A percentile compares a stretch with the other conserved stretches of the same genome.
These are phyloP conservation scores for Leuciscus waleckii DNA, from an alignment of 2,797 vertebrate species.

Conservation along the genomic window DNA sequence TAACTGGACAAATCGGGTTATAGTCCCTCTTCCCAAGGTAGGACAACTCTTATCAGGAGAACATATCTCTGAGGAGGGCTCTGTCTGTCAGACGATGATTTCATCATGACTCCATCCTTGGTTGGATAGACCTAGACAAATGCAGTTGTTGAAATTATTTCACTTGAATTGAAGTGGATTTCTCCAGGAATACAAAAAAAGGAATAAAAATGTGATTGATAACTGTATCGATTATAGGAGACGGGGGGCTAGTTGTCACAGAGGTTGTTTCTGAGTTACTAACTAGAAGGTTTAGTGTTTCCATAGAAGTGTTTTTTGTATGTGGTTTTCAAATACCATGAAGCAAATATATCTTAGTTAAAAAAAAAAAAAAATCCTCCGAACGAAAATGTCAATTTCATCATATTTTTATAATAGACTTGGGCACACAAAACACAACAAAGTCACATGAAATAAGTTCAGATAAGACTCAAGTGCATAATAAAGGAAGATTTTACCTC, in stretches of 20 bases:
- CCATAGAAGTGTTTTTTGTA: neutral
- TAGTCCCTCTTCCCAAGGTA: conserved; percentile 76
- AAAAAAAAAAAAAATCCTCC: neutral
- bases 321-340: neutral
- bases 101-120: conserved; percentile 78
- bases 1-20: conserved; percentile 92
- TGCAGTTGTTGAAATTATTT: conserved; percentile 27
- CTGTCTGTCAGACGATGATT: conserved; percentile 74
- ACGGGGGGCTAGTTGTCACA: neutral
- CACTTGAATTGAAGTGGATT: neutral
- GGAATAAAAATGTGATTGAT: neutral
- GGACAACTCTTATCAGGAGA: conserved; percentile 82
- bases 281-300: neutral
- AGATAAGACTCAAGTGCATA: neutral
- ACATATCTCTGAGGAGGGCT: conserved; percentile 74
- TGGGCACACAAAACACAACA: neutral
- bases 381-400: neutral
- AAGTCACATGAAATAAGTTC: neutral
- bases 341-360: neutral
- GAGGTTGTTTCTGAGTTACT: neutral
- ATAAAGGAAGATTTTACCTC: neutral
- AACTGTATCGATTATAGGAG: neutral
- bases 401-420: neutral
- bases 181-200: neutral
- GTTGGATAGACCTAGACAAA: conserved; percentile 34